Base-by-base conservation (phyloP, 2,888 invertebrate genomes). In the Nezara viridula region DNA sequence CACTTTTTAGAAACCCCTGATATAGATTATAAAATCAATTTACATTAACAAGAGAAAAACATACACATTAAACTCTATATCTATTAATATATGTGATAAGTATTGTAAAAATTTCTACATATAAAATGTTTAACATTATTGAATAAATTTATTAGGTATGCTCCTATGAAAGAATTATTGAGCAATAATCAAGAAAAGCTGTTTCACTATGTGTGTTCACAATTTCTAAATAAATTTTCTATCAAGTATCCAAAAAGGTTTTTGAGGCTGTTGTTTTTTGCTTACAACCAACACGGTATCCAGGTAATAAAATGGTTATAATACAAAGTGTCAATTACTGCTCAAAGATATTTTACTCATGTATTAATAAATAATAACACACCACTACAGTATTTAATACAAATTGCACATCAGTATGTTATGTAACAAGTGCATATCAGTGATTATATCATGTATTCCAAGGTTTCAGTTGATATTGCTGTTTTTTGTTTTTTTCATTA, bases 191-290 rank as follows among this genome's bases (percentile, higher is more conserved):
- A 81, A 81, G 81, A 81, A 47, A 81, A 44, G n/a, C 12, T 81
- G 81, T 81, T 81, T 47, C 21, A 81, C n/a, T 81, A 81, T 10
- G 37, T 81, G 2, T 44, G 81, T 81, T 81, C 81, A 81, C 40
- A 44, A 81, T 81, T 81, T n/a, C 81, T 81, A 0, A 81, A 81
- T n/a, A 81, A 81, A 44, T 44, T 81, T 12, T 24, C 81, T 24
- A 47, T 81, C 44, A 81, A 81, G n/a, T 81, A 81, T 47, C 81
- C 81, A n/a, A 81, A 81, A 47, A 21, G 81, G 44, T 81, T 81
- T 81, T 37, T 81, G 44, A 44, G 81, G n/a, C 81, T 81, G n/a
- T 44, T 81, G n/a, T 81, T 81, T 47, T 81, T 81, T 47, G 81
- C 44, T n/a, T 81, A 81, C n/a, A 81, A 81, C 21, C 81, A 81